Conservation (phyloP, 2,888 invertebrate species). For the Sepioteuthis lessoniana region DNA sequence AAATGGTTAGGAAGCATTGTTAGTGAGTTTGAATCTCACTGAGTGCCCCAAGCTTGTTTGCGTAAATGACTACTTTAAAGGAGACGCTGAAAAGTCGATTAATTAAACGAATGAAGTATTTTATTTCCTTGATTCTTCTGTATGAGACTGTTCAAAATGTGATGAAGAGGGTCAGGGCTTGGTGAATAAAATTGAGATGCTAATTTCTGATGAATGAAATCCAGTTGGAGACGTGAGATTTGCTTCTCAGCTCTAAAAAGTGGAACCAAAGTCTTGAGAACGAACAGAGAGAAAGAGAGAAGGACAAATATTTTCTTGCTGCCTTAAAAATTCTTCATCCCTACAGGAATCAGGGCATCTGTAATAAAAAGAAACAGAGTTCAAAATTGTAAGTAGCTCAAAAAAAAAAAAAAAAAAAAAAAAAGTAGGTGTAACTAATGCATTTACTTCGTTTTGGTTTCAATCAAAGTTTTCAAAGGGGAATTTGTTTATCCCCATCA, state of each 20-base stretch:
- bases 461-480: too few species aligned
- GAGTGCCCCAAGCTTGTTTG: too few species aligned
- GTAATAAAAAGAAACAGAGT: neutral
- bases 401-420: neutral
- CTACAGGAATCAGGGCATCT: neutral
- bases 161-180: neutral
- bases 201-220: conserved; percentile 23
- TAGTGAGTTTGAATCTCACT: too few species aligned
- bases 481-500: too few species aligned
- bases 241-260: neutral
- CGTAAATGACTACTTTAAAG: too few species aligned
- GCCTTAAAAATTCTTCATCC: neutral
- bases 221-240: neutral
- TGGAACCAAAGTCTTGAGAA: neutral
- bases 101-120: neutral
- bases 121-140: neutral
- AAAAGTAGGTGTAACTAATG: neutral
- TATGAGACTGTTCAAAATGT: neutral
- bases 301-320: conserved; percentile 7
- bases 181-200: neutral
- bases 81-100: too few species aligned
- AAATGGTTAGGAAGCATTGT: too few species aligned
- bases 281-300: neutral
- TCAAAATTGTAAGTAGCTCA: too few species aligned
- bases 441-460: too few species aligned